Conservation (phyloP, 1,140 invertebrate genomes). For the Penaeus vannamei region DNA sequence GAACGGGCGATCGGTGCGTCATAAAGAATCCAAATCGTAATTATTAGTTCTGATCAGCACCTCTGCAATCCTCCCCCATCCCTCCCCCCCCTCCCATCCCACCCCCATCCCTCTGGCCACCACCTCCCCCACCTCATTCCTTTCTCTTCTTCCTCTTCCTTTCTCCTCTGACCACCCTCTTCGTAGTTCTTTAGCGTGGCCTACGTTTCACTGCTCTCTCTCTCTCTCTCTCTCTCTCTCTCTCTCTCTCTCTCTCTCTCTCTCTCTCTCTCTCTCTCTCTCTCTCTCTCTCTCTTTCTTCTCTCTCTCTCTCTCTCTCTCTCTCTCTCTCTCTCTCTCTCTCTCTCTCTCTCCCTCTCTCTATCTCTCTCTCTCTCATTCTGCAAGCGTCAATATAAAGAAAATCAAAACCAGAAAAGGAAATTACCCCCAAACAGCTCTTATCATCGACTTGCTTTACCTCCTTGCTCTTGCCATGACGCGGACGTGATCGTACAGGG, state of each 20-base stretch:
- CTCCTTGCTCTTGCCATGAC: too few relatives aligned
- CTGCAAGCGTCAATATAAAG: too few relatives aligned
- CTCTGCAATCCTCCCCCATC: not conserved
- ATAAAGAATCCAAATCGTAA: too few relatives aligned
- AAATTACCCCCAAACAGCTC: too few relatives aligned
- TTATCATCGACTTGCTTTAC: too few relatives aligned
- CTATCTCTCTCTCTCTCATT: not conserved
- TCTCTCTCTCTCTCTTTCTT: slow-evolving; percentile 18
- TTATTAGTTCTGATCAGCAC: not conserved
- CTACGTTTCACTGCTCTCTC: not conserved
- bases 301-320: slow-evolving; percentile 26
- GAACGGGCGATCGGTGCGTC: too few relatives aligned
- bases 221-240: not conserved
- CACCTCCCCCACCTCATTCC: not conserved
- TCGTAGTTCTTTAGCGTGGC: not conserved
- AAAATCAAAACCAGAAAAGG: too few relatives aligned
- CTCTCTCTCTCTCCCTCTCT: not conserved
- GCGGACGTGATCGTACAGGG: too few relatives aligned
- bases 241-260: slow-evolving; percentile 14
- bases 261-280: not conserved
- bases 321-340: slow-evolving; percentile 5
- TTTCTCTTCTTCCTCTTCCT: not conserved
- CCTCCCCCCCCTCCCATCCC: not conserved
- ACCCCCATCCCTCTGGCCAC: not conserved
- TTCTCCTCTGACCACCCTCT: not conserved